Conservation (phyloP, 2,888 invertebrate genomes). For the Drosophila picticornis region DNA sequence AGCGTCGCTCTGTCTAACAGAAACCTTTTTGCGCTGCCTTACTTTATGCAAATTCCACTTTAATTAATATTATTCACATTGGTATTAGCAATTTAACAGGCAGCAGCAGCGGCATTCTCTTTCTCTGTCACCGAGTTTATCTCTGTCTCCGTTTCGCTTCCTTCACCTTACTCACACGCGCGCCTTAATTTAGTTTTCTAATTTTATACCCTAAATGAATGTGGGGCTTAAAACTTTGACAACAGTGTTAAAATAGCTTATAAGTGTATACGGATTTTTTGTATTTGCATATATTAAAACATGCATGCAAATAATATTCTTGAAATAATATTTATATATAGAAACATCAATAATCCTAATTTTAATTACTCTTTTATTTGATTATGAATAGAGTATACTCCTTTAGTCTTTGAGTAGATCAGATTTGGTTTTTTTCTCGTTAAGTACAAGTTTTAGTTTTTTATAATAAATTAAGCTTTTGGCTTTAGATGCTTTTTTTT, state of each 20-base stretch:
- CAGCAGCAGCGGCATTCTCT: constrained; percentile 52
- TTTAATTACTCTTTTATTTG: background rate
- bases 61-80: constrained; percentile 73
- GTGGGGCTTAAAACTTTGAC: background rate
- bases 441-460: constrained; percentile 80
- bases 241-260: background rate
- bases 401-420: constrained; percentile 6
- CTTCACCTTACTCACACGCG: constrained; percentile 59
- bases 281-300: background rate
- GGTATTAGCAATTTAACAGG: constrained; percentile 43
- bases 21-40: constrained; percentile 62
- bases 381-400: constrained; percentile 37
- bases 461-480: constrained; percentile 79
- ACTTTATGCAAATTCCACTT: constrained; percentile 80
- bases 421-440: constrained; percentile 32
- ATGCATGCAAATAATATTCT: background rate
- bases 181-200: constrained; percentile 71
- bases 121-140: constrained; percentile 38
- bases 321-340: background rate
- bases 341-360: constrained; percentile 3
- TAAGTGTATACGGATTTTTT: background rate
- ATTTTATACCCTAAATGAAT: constrained; percentile 48
- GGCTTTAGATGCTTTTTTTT: constrained; percentile 62
- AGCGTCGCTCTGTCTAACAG: constrained; percentile 79
- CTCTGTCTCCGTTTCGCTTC: constrained; percentile 36